Evolutionary conservation across 2,888 invertebrate genomes (phyloP).

Genomic region (Gari tellinella): DNA sequence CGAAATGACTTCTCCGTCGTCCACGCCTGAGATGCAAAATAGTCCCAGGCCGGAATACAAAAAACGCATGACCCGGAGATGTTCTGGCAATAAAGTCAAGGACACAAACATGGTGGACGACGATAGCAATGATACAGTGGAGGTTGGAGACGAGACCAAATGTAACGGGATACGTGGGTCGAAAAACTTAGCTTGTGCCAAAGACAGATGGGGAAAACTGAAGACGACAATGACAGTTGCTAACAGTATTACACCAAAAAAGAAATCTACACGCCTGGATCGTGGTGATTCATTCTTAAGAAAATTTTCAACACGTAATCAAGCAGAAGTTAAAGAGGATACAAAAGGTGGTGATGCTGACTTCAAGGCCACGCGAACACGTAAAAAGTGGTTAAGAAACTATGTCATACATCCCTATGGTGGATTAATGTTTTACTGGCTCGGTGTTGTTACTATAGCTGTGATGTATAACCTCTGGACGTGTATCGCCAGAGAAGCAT

Average conservation of each 20-base stretch:
- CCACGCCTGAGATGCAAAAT: too few species aligned
- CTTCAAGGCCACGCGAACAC: background rate
- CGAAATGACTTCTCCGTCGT: too few species aligned
- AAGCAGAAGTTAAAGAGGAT: slow-evolving; percentile 58
- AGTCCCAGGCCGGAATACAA: too few species aligned
- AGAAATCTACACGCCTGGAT: slow-evolving; percentile 70
- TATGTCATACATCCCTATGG: slow-evolving; percentile 95
- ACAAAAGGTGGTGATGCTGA: slow-evolving; percentile 49
- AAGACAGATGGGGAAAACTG: slow-evolving; percentile 49
- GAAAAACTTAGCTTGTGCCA: slow-evolving; percentile 13
- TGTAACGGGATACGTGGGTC: slow-evolving; percentile 6
- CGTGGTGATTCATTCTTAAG: slow-evolving; percentile 89
- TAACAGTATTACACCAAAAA: slow-evolving; percentile 68
- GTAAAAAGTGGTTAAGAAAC: slow-evolving; percentile 23
- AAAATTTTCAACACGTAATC: slow-evolving; percentile 95
- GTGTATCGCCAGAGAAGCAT: slow-evolving; percentile 96
- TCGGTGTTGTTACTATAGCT: slow-evolving; percentile 94
- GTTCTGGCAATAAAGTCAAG: too few species aligned
- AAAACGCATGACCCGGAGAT: too few species aligned
- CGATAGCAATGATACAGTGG: too few species aligned
- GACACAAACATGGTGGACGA: too few species aligned
- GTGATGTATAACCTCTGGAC: slow-evolving; percentile 98
- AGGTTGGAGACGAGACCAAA: background rate
- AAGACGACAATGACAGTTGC: slow-evolving; percentile 64
- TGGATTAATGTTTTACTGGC: slow-evolving; percentile 98